Evolutionary conservation across 2,888 invertebrate species (phyloP).

Genomic region (Epicampocera succincta): DNA sequence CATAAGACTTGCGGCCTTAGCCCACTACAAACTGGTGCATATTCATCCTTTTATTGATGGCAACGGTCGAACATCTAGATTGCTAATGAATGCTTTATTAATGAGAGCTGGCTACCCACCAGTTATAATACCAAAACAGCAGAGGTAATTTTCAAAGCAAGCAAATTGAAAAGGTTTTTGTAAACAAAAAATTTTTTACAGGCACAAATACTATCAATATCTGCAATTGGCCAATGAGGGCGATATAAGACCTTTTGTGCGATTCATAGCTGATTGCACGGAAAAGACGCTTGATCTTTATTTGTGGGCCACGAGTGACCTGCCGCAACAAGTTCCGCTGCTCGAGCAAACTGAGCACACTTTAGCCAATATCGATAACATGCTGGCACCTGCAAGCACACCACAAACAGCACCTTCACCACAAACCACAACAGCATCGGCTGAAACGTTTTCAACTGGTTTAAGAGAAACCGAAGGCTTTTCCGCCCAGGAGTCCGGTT

Average conservation of each 20-base stretch:
- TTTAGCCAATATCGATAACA: conserved; percentile 72
- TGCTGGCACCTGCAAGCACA: conserved; percentile 50
- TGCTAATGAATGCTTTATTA: conserved; percentile 97
- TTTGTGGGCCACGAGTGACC: conserved; percentile 90
- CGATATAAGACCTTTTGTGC: conserved; percentile 96
- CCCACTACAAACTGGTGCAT: conserved; percentile 97
- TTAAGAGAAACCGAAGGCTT: conserved; percentile 44
- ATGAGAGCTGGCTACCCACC: conserved; percentile 98
- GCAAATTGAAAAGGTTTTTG: neutral
- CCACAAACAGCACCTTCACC: neutral
- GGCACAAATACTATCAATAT: conserved; percentile 92
- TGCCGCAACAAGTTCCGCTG: conserved; percentile 86
- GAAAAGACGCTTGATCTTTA: conserved; percentile 94
- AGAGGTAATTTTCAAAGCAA: conserved; percentile 81
- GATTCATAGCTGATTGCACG: conserved; percentile 97
- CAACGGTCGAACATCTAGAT: conserved; percentile 96
- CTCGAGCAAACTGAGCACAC: conserved; percentile 82
- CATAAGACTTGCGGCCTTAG: conserved; percentile 93
- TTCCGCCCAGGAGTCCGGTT: conserved; percentile 71
- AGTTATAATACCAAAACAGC: conserved; percentile 95
- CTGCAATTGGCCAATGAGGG: conserved; percentile 96
- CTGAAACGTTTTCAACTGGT: neutral
- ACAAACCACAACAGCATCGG: neutral
- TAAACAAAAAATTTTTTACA: conserved; percentile 68
- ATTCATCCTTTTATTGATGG: conserved; percentile 99